Evolutionary conservation across 2,797 vertebrate genomes (phyloP), one percentile per base, ranked within the genome.

Genomic region (Gouania willdenowi): DNA sequence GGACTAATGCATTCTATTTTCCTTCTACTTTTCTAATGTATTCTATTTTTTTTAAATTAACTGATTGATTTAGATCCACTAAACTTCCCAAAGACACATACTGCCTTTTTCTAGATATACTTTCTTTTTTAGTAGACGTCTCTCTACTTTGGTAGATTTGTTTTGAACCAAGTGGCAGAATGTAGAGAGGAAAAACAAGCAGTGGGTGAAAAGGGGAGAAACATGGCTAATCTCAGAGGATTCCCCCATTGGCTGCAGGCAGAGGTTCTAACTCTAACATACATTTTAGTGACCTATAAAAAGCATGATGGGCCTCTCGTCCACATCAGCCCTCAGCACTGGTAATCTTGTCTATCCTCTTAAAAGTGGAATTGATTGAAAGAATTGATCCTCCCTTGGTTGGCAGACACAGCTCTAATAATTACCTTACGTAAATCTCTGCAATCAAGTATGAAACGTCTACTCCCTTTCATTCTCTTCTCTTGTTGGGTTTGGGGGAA

Each of bases 301-400:
- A 79, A 88, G 76, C 80, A 80, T 80, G 87, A 85, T 40, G 59
- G 73, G 71, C 66, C 74, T 75, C 71, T 41, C 24, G 45, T 82
- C 66, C 77, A 55, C 72, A 51, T 56, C 24, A 55, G 72, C 68
- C 70, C 75, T 72, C 77, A 59, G 72, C 70, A 55, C 55, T 64
- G 51, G 75, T 85, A 86, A 87, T 85, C 79, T 82, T 77, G 82
- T 66, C 82, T 81, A 84, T 88, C 85, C 86, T 85, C 83, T 87
- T 87, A 82, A 88, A 88, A 87, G 80, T 79, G 71, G 75, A 86
- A 87, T 87, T 87, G 87, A 87, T 86, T 85, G 82, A 83, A 88
- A 78, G 47, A 84, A 89, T 88, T 88, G 88, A 89, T 90, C 82
- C 77, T 75, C 55, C 61, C 67, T 34, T 49, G 75, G 75, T 78